A percentile compares a stretch with the other conserved stretches of the same genome.
phyloP scores from a whole-genome alignment of 2,113 vertebrate genomes.

The Machaerirhynchus nigripectus region DNA sequence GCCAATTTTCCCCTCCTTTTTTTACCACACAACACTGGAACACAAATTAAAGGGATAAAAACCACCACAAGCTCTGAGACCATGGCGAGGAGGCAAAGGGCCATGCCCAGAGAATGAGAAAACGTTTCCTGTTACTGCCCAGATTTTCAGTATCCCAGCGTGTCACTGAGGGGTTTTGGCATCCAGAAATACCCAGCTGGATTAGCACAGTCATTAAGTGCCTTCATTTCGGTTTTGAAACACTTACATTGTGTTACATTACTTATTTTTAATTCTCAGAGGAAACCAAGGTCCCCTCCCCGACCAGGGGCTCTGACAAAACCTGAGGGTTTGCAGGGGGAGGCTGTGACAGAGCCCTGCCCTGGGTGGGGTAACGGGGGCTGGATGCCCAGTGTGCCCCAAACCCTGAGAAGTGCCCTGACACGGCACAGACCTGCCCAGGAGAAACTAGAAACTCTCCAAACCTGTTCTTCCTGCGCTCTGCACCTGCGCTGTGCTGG shows the following conservation, averaged over 20 bases:
- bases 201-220: not conserved
- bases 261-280: not conserved
- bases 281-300: not conserved
- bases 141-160: not conserved
- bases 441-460: not conserved
- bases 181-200: not conserved
- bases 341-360: not conserved
- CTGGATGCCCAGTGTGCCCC: not conserved
- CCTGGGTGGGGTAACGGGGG: not conserved
- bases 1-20: not conserved
- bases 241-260: not conserved
- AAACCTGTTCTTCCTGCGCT: not conserved
- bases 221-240: not conserved
- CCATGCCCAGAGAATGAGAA: not conserved
- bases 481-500: not conserved
- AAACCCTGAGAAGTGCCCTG: not conserved
- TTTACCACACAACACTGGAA: not conserved
- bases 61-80: slow-evolving; percentile 2
- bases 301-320: slow-evolving; percentile 32
- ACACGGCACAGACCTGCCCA: not conserved
- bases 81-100: not conserved
- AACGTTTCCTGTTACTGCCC: not conserved
- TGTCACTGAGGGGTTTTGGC: not conserved
- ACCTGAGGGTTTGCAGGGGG: not conserved
- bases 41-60: slow-evolving; percentile 29